Conservation (phyloP, 2,797 vertebrate genomes). For the Danio kyathit region DNA sequence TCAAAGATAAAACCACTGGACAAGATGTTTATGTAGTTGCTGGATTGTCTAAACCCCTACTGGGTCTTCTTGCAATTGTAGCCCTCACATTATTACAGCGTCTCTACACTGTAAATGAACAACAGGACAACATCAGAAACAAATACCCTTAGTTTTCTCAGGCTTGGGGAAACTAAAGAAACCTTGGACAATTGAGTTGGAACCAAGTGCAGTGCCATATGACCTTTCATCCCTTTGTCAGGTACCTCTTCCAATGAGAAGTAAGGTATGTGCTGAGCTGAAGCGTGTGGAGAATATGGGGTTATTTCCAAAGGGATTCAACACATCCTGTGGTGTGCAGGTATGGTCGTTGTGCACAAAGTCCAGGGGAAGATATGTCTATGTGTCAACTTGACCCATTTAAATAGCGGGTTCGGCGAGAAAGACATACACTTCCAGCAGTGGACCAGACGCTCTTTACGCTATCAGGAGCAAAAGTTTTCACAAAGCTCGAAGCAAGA, state of each 20-base stretch:
- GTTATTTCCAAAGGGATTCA: slow-evolving; percentile 30
- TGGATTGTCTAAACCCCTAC: not conserved
- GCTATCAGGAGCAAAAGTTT: slow-evolving; percentile 24
- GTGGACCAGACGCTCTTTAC: slow-evolving; percentile 44
- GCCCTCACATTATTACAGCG: not conserved
- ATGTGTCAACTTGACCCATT: slow-evolving; percentile 35
- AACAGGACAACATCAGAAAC: not conserved
- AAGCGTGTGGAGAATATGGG: slow-evolving; percentile 27
- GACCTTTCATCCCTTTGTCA: not conserved
- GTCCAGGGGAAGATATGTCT: slow-evolving; percentile 27
- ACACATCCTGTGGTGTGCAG: not conserved
- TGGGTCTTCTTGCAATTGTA: not conserved
- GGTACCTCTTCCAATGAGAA: not conserved
- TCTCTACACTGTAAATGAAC: not conserved
- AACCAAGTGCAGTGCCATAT: slow-evolving; percentile 32
- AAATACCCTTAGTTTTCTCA: not conserved
- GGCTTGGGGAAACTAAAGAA: not conserved
- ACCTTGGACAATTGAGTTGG: slow-evolving; percentile 48
- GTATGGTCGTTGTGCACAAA: not conserved
- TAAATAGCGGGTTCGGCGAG: slow-evolving; percentile 52
- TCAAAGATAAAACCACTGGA: too few relatives aligned
- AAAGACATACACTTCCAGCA: slow-evolving; percentile 51
- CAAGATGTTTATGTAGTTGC: too few relatives aligned
- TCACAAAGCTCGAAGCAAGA: slow-evolving; percentile 48
- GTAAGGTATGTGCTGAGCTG: not conserved